phyloP scores from a whole-genome alignment of 1,140 invertebrate genomes.

The Euwallacea fornicatus region DNA sequence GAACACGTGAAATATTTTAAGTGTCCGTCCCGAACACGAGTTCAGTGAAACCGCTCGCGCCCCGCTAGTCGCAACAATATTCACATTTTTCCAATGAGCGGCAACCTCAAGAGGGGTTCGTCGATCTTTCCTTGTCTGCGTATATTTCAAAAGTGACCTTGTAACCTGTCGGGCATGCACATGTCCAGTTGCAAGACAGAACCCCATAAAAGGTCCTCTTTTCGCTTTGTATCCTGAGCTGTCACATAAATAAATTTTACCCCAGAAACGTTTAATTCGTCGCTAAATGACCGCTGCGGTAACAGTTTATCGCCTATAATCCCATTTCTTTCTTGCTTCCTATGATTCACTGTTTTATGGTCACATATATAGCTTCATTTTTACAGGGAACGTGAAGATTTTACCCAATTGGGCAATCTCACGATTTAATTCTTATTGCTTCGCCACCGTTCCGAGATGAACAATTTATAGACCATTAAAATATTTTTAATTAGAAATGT shows the following conservation, averaged over 20 bases:
- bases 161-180: too few relatives aligned
- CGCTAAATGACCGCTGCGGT: conserved; percentile 35
- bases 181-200: not conserved
- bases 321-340: conserved; percentile 28
- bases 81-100: too few relatives aligned
- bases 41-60: too few relatives aligned
- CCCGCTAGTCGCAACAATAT: too few relatives aligned
- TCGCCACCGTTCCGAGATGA: too few relatives aligned
- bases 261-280: conserved; percentile 37
- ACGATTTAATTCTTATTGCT: conserved; percentile 20
- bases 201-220: conserved; percentile 24
- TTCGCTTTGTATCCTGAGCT: conserved; percentile 17
- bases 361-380: conserved; percentile 34
- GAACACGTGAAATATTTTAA: too few relatives aligned
- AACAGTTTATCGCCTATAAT: conserved; percentile 39
- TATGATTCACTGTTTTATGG: conserved; percentile 38
- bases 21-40: too few relatives aligned
- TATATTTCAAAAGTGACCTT: too few relatives aligned
- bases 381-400: conserved; percentile 34
- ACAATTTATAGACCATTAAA: too few relatives aligned
- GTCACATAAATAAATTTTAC: conserved; percentile 35
- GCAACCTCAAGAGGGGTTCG: too few relatives aligned
- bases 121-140: too few relatives aligned
- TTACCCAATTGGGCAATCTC: conserved; percentile 30
- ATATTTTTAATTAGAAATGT: too few relatives aligned